phyloP scores from a whole-genome alignment of 37 sponge, comb jelly and placozoan genomes.

The Aplysina aerophoba region DNA sequence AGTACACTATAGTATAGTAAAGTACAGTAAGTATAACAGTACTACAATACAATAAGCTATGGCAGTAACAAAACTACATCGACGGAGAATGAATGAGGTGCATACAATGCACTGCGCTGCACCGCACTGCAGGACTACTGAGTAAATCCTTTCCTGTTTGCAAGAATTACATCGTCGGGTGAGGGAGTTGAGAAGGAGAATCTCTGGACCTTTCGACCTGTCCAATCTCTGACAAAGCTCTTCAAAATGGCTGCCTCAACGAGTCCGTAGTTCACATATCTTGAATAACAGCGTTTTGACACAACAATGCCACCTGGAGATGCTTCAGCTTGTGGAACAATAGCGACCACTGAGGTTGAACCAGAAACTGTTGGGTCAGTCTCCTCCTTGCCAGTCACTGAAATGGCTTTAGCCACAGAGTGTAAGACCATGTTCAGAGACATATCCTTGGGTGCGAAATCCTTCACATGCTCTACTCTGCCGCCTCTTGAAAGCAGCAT shows the following conservation, averaged over 20 bases:
- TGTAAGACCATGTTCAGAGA: too few species aligned
- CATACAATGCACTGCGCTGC: background rate
- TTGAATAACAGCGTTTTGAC: background rate
- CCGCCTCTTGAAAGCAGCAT: too few species aligned
- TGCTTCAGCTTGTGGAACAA: background rate
- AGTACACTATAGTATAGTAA: too few species aligned
- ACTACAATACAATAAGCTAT: too few species aligned
- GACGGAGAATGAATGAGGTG: background rate
- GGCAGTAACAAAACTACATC: background rate
- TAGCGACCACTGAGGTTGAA: too few species aligned
- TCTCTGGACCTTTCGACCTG: background rate
- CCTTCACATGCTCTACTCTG: too few species aligned
- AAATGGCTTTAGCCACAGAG: too few species aligned
- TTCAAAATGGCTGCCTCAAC: constrained; percentile 4
- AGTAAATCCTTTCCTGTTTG: background rate
- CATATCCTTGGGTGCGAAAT: too few species aligned
- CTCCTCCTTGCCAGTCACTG: too few species aligned
- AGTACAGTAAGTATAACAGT: too few species aligned
- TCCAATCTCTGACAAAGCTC: background rate
- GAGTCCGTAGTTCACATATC: background rate
- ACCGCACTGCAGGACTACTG: too few species aligned
- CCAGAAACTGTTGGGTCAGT: too few species aligned
- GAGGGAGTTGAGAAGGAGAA: constrained; percentile 22
- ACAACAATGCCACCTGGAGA: background rate
- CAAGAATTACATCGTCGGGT: background rate